Base-by-base conservation (phyloP, 2,113 vertebrate genomes). In the Oryzias woworae region DNA sequence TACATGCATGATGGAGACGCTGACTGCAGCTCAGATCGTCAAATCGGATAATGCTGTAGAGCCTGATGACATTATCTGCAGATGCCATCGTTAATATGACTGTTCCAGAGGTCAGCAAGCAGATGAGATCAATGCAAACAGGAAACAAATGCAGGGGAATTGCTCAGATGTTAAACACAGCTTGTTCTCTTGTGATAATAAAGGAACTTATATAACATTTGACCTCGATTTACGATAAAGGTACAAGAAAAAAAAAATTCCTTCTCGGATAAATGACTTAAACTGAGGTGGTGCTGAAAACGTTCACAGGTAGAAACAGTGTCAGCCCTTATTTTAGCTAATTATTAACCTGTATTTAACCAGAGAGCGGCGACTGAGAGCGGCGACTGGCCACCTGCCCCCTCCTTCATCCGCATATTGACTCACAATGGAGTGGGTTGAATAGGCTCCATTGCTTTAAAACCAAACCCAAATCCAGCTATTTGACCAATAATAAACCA, bases 291-390 rank as follows among this genome's bases (percentile, higher is more conserved):
- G 7, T 36, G 31, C 31, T 36, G 31, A 36, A 36, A 36, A 8
- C 31, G 0, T 1, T 10, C 7, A 8, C 7, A 8, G 31, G 2
- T 7, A 36, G 8, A 36, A 36, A 36, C 31, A 36, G 26, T 28
- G 26, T 28, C 26, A 28, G 31, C 7, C 62, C 18, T 51, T 7
- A 60, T 20, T 43, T 44, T 50, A 65, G 55, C n/a, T 83, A 77
- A 74, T 77, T 52, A 83, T 83, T 83, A 83, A 80, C 81, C 66
- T 65, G 52, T 83, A 61, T 79, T 73, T 63, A 70, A 64, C 59
- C 2, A 56, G 58, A 49, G 52, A 31, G 53, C 45, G 72, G 58
- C 2, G 54, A 16, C 61, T 2, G 71, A 49, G 52, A 31, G 53
- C 45, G 72, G 58, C 2, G 54, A 16, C 61, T 2, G 71, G 64